Evolutionary conservation across 1,140 invertebrate genomes (phyloP), one percentile per base, ranked within the genome.

Genomic region (Drosophila melanica): DNA sequence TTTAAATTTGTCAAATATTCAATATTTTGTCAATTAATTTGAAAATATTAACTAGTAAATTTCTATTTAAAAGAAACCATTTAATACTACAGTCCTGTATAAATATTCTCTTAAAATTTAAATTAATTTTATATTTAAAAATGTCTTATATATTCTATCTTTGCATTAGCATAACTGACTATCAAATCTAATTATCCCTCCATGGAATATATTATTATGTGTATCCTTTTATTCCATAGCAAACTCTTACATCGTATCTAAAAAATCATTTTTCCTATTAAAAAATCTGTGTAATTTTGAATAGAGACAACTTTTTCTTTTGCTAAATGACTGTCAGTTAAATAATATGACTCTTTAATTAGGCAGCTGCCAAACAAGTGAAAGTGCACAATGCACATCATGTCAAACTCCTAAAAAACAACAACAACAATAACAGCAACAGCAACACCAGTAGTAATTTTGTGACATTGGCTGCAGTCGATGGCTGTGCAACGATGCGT

Each of bases 281-380:
- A 23, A 20, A 5, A 20, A 27, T 58, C 11, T 39, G 9, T 27
- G 41, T 20, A 45, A 39, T 57, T 70, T 42, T 47, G 12, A 45
- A 50, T 42, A 18, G 27, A 50, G 4, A 9, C 54, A 45, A 44
- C 63, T 59, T 72, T 72, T 72, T 42, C 54, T 54, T 72, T 44
- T 16, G 42, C 39, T 66, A 53, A 68, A 79, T 79, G 70, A 58
- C 45, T 37, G 71, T n/a, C 72, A 53, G 80, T 84, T 76, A 76
- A 84, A 76, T 84, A 79, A 84, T 82, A 75, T 82, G 71, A 79
- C 63, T 82, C 45, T 74, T 79, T 73, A 84, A 85, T 79, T 76
- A 82, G 35, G 39, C 76, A 57, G 53, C 44, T 58, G 45, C 30
- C 27, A 41, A 58, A 64, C 45, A 62, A 82, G 80, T 82, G 80